Conservation (phyloP, 2,888 invertebrate genomes). For the Acheta domesticus region DNA sequence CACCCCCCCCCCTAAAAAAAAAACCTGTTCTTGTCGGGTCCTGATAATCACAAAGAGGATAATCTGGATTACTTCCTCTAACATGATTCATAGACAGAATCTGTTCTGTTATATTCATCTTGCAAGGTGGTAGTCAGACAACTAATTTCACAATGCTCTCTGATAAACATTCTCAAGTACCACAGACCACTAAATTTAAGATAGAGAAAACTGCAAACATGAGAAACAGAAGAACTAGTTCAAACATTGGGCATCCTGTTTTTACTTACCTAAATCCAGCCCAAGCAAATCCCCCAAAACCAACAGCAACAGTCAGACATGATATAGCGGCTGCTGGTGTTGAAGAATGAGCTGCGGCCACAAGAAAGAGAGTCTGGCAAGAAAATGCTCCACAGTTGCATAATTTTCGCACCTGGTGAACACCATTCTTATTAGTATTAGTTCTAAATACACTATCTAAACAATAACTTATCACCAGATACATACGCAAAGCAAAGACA, state of each 20-base stretch:
- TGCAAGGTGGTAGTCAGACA: too few species aligned
- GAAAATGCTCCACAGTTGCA: slow-evolving; percentile 53
- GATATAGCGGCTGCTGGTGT: slow-evolving; percentile 46
- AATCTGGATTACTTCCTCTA: too few species aligned
- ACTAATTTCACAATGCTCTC: too few species aligned
- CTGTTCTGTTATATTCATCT: too few species aligned
- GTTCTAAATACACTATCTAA: too few species aligned
- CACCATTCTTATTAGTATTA: background rate
- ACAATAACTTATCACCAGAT: too few species aligned
- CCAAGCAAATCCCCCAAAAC: slow-evolving; percentile 50
- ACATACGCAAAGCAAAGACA: too few species aligned
- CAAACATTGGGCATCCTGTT: background rate
- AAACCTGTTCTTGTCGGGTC: too few species aligned
- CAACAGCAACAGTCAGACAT: slow-evolving; percentile 53
- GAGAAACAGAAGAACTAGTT: background rate
- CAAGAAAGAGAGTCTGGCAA: slow-evolving; percentile 51
- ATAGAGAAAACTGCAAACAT: too few species aligned
- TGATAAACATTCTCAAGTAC: background rate
- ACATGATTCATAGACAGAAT: too few species aligned
- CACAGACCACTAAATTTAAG: background rate
- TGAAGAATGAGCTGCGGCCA: slow-evolving; percentile 49
- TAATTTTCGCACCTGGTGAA: slow-evolving; percentile 47
- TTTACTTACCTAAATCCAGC: slow-evolving; percentile 42
- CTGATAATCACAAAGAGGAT: too few species aligned
- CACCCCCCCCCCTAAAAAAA: too few species aligned